These are phyloP conservation scores for Acanthurus tractus DNA, from an alignment of 2,797 vertebrate species.

Conservation along the genomic window DNA sequence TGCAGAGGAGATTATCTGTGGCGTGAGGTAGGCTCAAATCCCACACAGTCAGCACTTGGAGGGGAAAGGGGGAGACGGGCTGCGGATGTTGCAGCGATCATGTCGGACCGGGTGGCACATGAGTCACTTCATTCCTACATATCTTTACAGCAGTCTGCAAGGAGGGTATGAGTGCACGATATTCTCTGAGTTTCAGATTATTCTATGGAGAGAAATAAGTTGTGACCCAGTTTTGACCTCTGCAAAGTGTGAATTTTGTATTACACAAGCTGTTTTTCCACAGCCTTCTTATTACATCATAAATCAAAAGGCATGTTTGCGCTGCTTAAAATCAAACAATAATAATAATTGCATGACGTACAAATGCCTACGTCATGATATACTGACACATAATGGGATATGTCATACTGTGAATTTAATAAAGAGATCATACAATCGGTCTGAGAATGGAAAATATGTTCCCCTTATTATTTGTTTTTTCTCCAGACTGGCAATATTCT, in stretches of 20 bases:
- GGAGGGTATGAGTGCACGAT: slow-evolving; percentile 12
- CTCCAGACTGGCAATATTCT: slow-evolving; percentile 7
- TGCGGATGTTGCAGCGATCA: slow-evolving; percentile 37
- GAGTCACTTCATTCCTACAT: slow-evolving; percentile 46
- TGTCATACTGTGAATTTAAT: slow-evolving; percentile 4
- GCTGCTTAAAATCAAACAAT: not conserved
- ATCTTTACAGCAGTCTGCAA: slow-evolving; percentile 46
- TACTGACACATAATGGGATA: not conserved
- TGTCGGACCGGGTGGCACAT: slow-evolving; percentile 23
- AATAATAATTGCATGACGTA: too few relatives aligned
- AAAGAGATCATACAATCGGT: not conserved
- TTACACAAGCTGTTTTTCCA: slow-evolving; percentile 26
- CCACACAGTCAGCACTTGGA: slow-evolving; percentile 75
- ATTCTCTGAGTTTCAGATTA: not conserved
- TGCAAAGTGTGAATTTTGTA: not conserved
- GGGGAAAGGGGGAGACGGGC: slow-evolving; percentile 24
- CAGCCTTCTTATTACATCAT: slow-evolving; percentile 26
- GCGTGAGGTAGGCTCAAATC: slow-evolving; percentile 69
- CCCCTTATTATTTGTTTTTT: not conserved
- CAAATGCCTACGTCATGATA: too few relatives aligned
- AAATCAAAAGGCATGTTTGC: not conserved
- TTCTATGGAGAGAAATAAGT: not conserved
- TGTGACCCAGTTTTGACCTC: slow-evolving; percentile 23
- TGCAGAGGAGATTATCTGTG: slow-evolving; percentile 68
- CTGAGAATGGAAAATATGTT: not conserved